These are phyloP conservation scores for Chionomys nivalis DNA, from an alignment of 2,113 vertebrate genomes.

Conservation along the genomic window DNA sequence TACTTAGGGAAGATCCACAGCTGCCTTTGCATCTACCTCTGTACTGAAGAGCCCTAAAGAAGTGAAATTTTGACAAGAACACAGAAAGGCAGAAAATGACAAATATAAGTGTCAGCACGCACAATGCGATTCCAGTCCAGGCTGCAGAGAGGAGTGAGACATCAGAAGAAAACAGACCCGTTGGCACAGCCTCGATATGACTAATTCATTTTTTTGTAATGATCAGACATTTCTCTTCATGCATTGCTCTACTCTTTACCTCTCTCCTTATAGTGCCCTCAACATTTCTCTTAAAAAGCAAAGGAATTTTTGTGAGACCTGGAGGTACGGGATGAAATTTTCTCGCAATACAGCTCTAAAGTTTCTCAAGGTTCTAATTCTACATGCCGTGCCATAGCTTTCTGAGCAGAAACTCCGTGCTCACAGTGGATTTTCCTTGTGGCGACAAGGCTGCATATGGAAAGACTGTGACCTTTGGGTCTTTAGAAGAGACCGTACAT, in stretches of 20 bases:
- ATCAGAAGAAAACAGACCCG: slow-evolving; percentile 73
- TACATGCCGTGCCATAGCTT: slow-evolving; percentile 56
- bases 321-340: neutral
- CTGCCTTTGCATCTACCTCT: neutral
- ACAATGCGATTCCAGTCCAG: slow-evolving; percentile 72
- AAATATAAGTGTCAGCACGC: slow-evolving; percentile 69
- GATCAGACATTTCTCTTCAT: slow-evolving; percentile 35
- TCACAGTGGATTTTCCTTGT: slow-evolving; percentile 67
- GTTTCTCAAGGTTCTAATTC: slow-evolving; percentile 76
- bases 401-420: slow-evolving; percentile 27
- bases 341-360: neutral
- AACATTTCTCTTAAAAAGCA: slow-evolving; percentile 47
- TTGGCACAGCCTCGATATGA: slow-evolving; percentile 75
- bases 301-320: neutral
- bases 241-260: slow-evolving; percentile 45
- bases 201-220: slow-evolving; percentile 63
- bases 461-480: slow-evolving; percentile 72
- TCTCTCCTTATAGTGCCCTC: slow-evolving; percentile 20
- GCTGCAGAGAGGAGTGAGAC: slow-evolving; percentile 79
- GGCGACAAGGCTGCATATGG: slow-evolving; percentile 74
- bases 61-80: neutral
- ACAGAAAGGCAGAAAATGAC: slow-evolving; percentile 64
- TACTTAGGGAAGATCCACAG: neutral
- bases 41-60: neutral
- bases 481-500: slow-evolving; percentile 70